A percentile compares a stretch with the other conserved stretches of the same genome.
phyloP scores from a whole-genome alignment of 1,140 invertebrate genomes.

The Chironomus tepperi region DNA sequence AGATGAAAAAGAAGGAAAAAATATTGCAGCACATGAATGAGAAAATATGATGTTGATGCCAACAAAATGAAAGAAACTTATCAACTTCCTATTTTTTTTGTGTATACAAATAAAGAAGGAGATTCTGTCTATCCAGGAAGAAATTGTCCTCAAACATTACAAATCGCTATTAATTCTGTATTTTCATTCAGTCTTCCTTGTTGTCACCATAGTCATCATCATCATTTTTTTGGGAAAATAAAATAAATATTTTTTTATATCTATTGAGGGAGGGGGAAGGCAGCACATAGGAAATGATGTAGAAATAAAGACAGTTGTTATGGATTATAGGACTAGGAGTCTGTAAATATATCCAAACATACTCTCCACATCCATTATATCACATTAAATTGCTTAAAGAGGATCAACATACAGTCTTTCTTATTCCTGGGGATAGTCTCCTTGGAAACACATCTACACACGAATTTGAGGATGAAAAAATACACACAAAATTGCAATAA shows the following conservation, averaged over 20 bases:
- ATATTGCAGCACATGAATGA: neutral
- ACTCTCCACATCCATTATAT: neutral
- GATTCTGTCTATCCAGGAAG: conserved; percentile 10
- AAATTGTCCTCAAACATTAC: neutral
- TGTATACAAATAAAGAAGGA: neutral
- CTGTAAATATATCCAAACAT: too few relatives aligned
- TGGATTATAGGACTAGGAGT: neutral
- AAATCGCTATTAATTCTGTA: neutral
- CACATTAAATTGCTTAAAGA: conserved; percentile 16
- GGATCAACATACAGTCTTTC: conserved; percentile 16
- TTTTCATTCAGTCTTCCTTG: neutral
- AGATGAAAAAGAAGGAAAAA: neutral
- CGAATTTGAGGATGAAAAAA: neutral
- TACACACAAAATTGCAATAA: neutral
- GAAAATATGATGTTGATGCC: neutral
- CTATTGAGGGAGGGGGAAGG: too few relatives aligned
- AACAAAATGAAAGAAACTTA: neutral
- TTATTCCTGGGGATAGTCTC: conserved; percentile 5
- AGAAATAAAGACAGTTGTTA: conserved; percentile 7
- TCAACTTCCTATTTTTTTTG: neutral
- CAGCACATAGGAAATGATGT: neutral
- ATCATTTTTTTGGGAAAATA: neutral
- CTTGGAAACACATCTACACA: neutral
- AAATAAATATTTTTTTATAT: neutral
- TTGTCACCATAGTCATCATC: neutral